phyloP scores from a whole-genome alignment of 2,888 invertebrate genomes.

The Xanthorhoe spadicearia region DNA sequence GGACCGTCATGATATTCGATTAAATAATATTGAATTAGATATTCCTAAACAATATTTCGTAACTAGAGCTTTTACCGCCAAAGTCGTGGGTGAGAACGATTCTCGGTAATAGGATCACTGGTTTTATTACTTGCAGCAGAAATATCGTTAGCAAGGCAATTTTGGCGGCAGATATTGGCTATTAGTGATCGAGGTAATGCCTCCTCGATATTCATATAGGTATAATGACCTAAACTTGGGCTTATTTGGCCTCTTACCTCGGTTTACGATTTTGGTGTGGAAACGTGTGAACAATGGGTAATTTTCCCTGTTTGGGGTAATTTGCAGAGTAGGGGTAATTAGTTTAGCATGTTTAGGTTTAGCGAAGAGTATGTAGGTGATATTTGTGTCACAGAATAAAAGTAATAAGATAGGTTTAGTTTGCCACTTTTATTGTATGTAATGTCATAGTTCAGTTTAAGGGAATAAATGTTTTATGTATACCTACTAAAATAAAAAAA shows the following conservation, averaged over 20 bases:
- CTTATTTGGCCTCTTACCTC: conserved; percentile 60
- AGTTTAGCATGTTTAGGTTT: not conserved
- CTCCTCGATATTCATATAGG: conserved; percentile 75
- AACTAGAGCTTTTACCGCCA: conserved; percentile 46
- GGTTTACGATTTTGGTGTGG: conserved; percentile 41
- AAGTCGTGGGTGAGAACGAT: conserved; percentile 66
- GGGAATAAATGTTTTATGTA: no score
- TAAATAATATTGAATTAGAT: not conserved
- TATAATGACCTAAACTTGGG: conserved; percentile 65
- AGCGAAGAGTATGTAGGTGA: not conserved
- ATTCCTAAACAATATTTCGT: not conserved
- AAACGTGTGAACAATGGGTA: conserved; percentile 22
- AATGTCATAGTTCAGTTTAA: no score
- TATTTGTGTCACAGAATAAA: not conserved
- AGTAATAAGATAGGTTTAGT: not conserved
- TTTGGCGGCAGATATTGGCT: conserved; percentile 82
- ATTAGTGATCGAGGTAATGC: conserved; percentile 78
- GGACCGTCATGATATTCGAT: no score
- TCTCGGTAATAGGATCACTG: conserved; percentile 76
- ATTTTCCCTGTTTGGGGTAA: conserved; percentile 8
- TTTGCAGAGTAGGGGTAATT: not conserved
- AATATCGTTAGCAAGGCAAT: conserved; percentile 83
- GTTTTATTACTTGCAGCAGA: conserved; percentile 80
- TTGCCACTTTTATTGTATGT: not conserved
- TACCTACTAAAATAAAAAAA: no score